These are phyloP conservation scores for Dermolepida albohirtum DNA, from an alignment of 2,888 invertebrate species.

Conservation along the genomic window DNA sequence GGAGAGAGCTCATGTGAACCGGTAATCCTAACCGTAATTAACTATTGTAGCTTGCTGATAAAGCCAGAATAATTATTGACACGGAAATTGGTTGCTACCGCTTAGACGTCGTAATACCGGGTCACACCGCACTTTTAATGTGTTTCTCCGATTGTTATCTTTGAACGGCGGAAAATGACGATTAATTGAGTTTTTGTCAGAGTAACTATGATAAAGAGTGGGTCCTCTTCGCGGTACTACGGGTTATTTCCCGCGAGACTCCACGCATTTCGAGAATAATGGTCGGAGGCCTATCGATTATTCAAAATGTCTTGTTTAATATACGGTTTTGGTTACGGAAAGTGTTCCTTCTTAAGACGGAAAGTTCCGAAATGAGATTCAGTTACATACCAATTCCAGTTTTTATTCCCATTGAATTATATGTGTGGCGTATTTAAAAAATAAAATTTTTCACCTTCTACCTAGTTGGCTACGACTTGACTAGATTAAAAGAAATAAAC, in stretches of 20 bases:
- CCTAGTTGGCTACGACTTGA: no score
- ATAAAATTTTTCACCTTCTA: no score
- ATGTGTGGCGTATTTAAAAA: no score
- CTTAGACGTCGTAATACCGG: neutral
- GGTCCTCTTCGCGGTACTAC: neutral
- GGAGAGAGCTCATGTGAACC: constrained; percentile 3
- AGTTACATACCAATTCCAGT: neutral
- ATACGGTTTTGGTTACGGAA: neutral
- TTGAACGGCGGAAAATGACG: neutral
- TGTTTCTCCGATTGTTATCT: constrained; percentile 2
- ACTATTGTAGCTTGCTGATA: constrained; percentile 28
- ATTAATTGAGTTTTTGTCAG: constrained; percentile 31
- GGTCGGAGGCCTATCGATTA: constrained; percentile 12
- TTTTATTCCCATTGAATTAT: no score
- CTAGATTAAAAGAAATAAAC: neutral
- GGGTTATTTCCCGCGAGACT: constrained; percentile 18
- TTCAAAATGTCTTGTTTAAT: constrained; percentile 6
- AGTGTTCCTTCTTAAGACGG: neutral
- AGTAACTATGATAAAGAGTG: constrained; percentile 5
- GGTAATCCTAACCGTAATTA: constrained; percentile 32
- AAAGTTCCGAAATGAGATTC: no score
- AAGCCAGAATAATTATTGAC: constrained; percentile 33
- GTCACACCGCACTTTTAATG: neutral
- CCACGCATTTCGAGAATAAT: neutral
- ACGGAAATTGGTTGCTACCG: constrained; percentile 26